A percentile compares a stretch with the other conserved stretches of the same genome.
Conservation (phyloP, 2,888 invertebrate species). For the Subacronicta megacephala region DNA sequence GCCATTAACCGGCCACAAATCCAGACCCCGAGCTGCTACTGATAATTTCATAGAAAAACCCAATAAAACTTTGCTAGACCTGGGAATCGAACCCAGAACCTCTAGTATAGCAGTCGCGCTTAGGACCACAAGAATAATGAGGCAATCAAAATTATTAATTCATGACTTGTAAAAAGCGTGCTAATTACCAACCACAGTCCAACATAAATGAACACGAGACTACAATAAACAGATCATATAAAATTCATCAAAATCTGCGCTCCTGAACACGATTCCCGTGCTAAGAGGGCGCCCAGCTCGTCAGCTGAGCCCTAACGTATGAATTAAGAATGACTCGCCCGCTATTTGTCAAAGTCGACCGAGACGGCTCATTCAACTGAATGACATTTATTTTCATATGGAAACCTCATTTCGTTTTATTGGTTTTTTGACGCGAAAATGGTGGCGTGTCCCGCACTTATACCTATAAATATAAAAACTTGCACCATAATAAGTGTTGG, state of each 20-base stretch:
- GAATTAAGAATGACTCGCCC: constrained; percentile 47
- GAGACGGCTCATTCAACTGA: constrained; percentile 35
- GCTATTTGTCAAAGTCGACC: constrained; percentile 53
- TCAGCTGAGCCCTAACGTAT: constrained; percentile 30
- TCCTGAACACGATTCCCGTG: neutral
- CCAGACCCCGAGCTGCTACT: too few species aligned
- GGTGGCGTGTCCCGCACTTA: too few species aligned
- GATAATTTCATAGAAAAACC: too few species aligned
- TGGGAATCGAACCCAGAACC: too few species aligned
- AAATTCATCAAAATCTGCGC: constrained; percentile 39
- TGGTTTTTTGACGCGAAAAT: constrained; percentile 12
- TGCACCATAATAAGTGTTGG: too few species aligned
- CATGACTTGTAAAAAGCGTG: too few species aligned
- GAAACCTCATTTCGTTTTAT: constrained; percentile 31
- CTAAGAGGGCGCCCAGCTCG: constrained; percentile 13
- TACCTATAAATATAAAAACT: too few species aligned
- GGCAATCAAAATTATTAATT: too few species aligned
- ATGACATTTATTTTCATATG: constrained; percentile 37
- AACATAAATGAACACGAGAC: constrained; percentile 15
- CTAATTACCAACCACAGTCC: neutral
- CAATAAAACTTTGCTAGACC: too few species aligned
- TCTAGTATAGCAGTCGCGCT: too few species aligned
- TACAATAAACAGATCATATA: constrained; percentile 33
- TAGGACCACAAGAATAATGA: too few species aligned
- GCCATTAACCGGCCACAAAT: too few species aligned